phyloP scores from a whole-genome alignment of 1,140 invertebrate genomes.

The Chlorops oryzae region DNA sequence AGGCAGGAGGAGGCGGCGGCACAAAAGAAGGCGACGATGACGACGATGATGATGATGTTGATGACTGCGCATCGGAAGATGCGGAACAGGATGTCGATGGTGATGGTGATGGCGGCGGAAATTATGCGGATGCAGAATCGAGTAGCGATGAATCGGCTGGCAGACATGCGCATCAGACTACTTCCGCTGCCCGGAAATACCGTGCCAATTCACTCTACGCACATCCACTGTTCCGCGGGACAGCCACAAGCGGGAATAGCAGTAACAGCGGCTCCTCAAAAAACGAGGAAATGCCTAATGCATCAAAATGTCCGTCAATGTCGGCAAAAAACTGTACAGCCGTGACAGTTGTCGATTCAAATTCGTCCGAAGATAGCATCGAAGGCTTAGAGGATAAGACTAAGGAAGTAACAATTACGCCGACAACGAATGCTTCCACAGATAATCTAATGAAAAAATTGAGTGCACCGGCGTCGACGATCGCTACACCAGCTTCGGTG shows the following conservation, averaged over 20 bases:
- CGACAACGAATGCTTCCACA: neutral
- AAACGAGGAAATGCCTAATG: too few species aligned
- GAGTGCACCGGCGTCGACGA: conserved; percentile 14
- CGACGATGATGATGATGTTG: conserved; percentile 36
- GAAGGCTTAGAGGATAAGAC: conserved; percentile 22
- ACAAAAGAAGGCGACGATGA: conserved; percentile 17
- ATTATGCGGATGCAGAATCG: conserved; percentile 41
- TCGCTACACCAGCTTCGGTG: conserved; percentile 20
- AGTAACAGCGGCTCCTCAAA: too few species aligned
- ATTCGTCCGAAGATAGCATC: conserved; percentile 23
- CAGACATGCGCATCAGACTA: conserved; percentile 19
- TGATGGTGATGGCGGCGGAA: conserved; percentile 36
- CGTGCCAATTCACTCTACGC: conserved; percentile 42
- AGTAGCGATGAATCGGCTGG: conserved; percentile 38
- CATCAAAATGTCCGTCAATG: too few species aligned
- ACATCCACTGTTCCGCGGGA: conserved; percentile 25
- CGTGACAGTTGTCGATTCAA: conserved; percentile 14
- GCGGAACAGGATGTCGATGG: conserved; percentile 23
- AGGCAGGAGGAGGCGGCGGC: neutral
- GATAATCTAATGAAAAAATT: conserved; percentile 1
- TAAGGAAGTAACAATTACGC: conserved; percentile 12
- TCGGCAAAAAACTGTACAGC: neutral
- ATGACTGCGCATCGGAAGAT: conserved; percentile 29
- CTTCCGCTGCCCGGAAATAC: conserved; percentile 33
- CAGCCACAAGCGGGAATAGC: conserved; percentile 20